phyloP scores from a whole-genome alignment of 30 jellyfish, hydroid and myxozoan genomes.

The Chrysaora quinquecirrha region DNA sequence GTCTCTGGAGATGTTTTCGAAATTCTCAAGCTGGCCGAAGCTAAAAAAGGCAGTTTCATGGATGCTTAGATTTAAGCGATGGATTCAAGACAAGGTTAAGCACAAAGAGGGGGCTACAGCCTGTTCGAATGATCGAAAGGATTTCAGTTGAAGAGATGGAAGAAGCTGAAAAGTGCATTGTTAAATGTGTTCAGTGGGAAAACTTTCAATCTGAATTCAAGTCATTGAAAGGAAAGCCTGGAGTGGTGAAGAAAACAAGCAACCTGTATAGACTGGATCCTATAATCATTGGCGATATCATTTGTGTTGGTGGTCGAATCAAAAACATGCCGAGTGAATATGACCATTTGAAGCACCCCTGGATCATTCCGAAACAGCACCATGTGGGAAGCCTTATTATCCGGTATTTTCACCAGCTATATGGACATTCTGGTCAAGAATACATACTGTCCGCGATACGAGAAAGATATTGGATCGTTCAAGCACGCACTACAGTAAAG shows the following conservation, averaged over 20 bases:
- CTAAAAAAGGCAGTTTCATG: not conserved
- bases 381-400: not conserved
- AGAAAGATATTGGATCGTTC: not conserved
- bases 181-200: not conserved
- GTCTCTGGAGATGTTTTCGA: not conserved
- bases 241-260: not conserved
- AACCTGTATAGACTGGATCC: constrained; percentile 1
- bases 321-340: not conserved
- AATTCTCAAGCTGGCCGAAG: constrained; percentile 1
- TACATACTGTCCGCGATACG: not conserved
- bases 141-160: not conserved
- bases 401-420: not conserved
- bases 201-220: not conserved
- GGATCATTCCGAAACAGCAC: not conserved
- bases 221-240: not conserved
- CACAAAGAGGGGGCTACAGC: not conserved
- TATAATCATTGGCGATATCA: not conserved
- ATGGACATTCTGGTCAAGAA: not conserved
- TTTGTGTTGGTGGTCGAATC: not conserved
- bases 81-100: not conserved
- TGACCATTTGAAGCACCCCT: not conserved
- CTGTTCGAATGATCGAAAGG: not conserved
- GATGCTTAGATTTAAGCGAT: not conserved
- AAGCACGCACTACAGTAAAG: not conserved
- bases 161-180: not conserved